phyloP scores from a whole-genome alignment of 2,797 vertebrate genomes.

The Coluber constrictor region DNA sequence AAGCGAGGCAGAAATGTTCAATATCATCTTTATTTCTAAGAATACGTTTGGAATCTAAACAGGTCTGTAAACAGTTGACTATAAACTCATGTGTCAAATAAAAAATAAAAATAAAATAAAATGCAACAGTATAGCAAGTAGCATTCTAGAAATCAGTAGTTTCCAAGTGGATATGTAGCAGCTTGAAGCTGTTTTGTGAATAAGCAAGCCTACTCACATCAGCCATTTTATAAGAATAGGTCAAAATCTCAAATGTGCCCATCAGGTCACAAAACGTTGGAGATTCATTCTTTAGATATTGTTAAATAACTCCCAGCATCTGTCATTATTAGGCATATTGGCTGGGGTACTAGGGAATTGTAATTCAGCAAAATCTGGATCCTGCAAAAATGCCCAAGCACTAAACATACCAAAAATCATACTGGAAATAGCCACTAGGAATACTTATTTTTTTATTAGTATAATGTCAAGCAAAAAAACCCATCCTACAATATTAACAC shows the following conservation, averaged over 20 bases:
- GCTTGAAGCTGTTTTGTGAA: not conserved
- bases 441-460: constrained; percentile 12
- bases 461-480: not conserved
- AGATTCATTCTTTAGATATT: not conserved
- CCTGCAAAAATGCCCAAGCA: not conserved
- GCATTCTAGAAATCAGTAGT: not conserved
- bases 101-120: not conserved
- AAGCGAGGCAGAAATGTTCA: not conserved
- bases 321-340: not conserved
- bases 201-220: not conserved
- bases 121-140: not conserved
- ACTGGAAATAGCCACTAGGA: not conserved
- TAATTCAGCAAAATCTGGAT: not conserved
- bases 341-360: not conserved
- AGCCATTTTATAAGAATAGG: not conserved
- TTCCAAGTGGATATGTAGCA: not conserved
- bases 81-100: not conserved
- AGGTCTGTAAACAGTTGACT: not conserved
- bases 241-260: not conserved
- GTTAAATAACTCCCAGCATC: not conserved
- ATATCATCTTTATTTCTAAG: not conserved
- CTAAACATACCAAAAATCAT: not conserved
- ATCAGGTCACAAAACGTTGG: not conserved
- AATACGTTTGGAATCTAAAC: not conserved
- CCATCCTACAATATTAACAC: constrained; percentile 21